Evolutionary conservation across 2,797 vertebrate genomes (phyloP).

Genomic region (Sebastes minor): DNA sequence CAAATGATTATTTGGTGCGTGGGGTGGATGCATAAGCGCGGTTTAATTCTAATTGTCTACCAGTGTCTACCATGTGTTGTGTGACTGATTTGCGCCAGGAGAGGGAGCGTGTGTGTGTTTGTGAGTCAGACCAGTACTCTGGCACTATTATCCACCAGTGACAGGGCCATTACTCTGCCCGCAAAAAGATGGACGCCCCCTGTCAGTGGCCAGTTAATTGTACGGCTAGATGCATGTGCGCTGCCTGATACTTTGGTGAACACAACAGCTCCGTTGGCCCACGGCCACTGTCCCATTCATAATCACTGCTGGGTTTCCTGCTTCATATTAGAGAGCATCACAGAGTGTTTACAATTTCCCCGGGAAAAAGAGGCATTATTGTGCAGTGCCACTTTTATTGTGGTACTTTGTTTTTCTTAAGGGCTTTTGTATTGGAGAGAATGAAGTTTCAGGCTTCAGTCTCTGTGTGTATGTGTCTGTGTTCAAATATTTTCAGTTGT

Average conservation of each 20-base stretch:
- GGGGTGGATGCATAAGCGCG: slow-evolving; percentile 67
- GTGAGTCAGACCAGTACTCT: slow-evolving; percentile 82
- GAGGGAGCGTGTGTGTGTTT: slow-evolving; percentile 74
- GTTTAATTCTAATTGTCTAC: slow-evolving; percentile 85
- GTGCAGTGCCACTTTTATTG: slow-evolving; percentile 28
- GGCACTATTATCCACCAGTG: slow-evolving; percentile 92
- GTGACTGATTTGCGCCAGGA: slow-evolving; percentile 69
- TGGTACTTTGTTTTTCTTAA: slow-evolving; percentile 34
- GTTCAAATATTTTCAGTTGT: not conserved
- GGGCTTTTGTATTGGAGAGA: slow-evolving; percentile 10
- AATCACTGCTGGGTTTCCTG: slow-evolving; percentile 81
- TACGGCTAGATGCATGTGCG: slow-evolving; percentile 93
- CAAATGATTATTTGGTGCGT: slow-evolving; percentile 11
- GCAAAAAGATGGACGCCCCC: slow-evolving; percentile 94
- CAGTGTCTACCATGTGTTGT: slow-evolving; percentile 65
- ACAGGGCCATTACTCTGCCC: slow-evolving; percentile 95
- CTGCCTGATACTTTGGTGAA: slow-evolving; percentile 88
- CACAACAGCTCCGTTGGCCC: slow-evolving; percentile 84
- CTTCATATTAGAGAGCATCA: slow-evolving; percentile 75
- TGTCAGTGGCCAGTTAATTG: slow-evolving; percentile 96
- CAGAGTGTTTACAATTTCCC: slow-evolving; percentile 84
- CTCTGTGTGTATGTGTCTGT: not conserved
- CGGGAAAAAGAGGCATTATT: slow-evolving; percentile 65
- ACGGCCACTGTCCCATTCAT: slow-evolving; percentile 86
- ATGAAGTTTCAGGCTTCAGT: not conserved